phyloP scores from a whole-genome alignment of 2,113 vertebrate genomes.

The Nesogale talazaci region DNA sequence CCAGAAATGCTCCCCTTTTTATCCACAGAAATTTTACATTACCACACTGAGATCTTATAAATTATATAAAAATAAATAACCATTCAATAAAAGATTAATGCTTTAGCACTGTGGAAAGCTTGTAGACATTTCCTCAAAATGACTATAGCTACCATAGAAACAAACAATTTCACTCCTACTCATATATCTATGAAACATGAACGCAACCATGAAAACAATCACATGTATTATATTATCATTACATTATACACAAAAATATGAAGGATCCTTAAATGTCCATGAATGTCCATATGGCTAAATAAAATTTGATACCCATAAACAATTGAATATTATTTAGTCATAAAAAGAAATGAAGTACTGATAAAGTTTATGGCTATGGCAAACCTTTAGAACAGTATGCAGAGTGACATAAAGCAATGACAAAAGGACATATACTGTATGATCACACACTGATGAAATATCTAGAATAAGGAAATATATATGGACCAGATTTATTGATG shows the following conservation, averaged over 20 bases:
- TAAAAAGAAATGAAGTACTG: neutral
- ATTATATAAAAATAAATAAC: slow-evolving; percentile 1
- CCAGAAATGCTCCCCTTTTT: too few relatives aligned
- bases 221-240: neutral
- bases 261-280: neutral
- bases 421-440: neutral
- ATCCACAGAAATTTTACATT: too few relatives aligned
- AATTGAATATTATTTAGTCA: neutral
- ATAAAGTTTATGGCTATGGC: neutral
- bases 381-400: neutral
- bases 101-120: neutral
- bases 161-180: neutral
- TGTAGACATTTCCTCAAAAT: neutral
- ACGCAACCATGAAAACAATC: neutral
- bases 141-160: neutral
- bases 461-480: too few relatives aligned
- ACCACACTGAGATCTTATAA: neutral
- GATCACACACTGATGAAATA: too few relatives aligned
- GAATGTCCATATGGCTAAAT: neutral
- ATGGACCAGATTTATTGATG: too few relatives aligned
- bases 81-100: neutral
- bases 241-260: neutral
- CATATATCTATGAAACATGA: neutral
- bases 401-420: neutral
- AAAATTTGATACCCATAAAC: neutral